phyloP scores from a whole-genome alignment of 2,113 vertebrate species.

The Corythornis cristatus region DNA sequence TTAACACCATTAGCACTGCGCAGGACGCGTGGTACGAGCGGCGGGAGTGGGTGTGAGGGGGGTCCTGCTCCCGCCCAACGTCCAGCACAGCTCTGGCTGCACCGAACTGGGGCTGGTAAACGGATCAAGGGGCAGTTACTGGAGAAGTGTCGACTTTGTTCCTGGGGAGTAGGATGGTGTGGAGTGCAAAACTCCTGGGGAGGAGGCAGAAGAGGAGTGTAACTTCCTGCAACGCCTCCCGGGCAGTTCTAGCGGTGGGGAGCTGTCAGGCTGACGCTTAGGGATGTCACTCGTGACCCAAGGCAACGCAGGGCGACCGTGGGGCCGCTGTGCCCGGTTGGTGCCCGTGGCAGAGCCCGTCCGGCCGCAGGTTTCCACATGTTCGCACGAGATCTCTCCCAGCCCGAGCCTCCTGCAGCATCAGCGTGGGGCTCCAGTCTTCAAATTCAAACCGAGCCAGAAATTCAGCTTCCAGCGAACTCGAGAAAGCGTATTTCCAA shows the following conservation, averaged over 20 bases:
- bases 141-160: background rate
- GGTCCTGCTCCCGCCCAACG: background rate
- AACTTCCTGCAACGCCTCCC: too few relatives aligned
- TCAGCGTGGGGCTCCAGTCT: conserved; percentile 14
- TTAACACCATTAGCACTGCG: background rate
- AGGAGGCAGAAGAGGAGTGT: background rate
- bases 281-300: background rate
- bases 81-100: background rate
- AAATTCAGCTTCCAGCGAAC: conserved; percentile 1
- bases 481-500: conserved; percentile 36
- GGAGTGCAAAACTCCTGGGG: background rate
- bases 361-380: background rate
- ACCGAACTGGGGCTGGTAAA: accelerated
- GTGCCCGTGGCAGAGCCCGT: background rate
- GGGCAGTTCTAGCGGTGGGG: background rate
- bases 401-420: background rate
- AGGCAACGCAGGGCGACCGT: accelerated
- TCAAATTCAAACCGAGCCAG: conserved; percentile 32
- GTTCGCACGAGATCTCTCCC: background rate
- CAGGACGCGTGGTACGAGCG: background rate
- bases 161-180: background rate
- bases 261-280: background rate
- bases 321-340: background rate
- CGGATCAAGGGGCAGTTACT: background rate
- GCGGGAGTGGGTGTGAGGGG: background rate